Evolutionary conservation across 2,113 vertebrate genomes (phyloP).

Genomic region (Herpetotheres cachinnans): DNA sequence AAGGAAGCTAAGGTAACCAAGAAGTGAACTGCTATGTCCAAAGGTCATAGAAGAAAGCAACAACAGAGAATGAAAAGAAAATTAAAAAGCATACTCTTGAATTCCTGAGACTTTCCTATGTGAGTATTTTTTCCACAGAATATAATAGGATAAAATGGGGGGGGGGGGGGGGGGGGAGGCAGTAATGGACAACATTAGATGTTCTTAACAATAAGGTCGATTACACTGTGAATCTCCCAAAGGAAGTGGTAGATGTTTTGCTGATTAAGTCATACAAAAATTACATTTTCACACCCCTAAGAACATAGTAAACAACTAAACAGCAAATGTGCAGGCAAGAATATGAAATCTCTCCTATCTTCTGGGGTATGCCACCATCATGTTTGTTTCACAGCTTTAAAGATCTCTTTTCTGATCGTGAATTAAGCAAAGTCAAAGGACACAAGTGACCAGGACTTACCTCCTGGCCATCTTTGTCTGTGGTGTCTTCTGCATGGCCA

Average conservation of each 20-base stretch:
- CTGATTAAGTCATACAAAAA: neutral
- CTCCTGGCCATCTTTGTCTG: conserved; percentile 82
- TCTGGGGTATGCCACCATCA: neutral
- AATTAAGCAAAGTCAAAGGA: neutral
- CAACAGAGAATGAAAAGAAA: neutral
- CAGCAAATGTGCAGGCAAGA: neutral
- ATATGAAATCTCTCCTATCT: neutral
- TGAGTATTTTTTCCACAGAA: neutral
- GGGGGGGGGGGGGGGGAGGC: neutral
- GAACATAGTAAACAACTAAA: neutral
- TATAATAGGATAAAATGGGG: neutral
- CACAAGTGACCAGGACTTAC: conserved; percentile 51
- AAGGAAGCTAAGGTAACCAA: neutral
- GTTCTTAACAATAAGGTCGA: neutral
- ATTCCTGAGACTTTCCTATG: neutral
- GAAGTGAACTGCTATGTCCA: neutral
- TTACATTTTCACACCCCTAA: neutral
- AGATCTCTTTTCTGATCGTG: neutral
- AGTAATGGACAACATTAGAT: neutral
- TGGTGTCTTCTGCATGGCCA: conserved; percentile 82
- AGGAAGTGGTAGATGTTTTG: neutral
- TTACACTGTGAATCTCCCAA: neutral
- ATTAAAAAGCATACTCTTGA: neutral
- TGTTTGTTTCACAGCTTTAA: neutral
- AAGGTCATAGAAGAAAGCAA: neutral